Conservation (phyloP, 2,888 invertebrate genomes). For the Bruchidius siliquastri region DNA sequence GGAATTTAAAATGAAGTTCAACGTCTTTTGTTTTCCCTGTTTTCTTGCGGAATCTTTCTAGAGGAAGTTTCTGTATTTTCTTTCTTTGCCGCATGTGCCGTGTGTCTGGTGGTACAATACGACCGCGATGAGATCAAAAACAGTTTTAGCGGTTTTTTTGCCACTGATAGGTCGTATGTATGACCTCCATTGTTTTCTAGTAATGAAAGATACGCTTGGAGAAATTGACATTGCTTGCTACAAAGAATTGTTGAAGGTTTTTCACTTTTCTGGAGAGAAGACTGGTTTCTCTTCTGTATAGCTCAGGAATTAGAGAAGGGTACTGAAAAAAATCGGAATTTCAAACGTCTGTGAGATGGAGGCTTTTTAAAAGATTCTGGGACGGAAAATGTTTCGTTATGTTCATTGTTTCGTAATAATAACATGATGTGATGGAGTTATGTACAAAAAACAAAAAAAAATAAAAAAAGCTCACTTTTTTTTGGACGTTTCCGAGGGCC, state of each 20-base stretch:
- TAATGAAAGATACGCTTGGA: background rate
- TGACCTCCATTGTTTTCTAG: slow-evolving; percentile 10
- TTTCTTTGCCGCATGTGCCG: background rate
- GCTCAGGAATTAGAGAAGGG: background rate
- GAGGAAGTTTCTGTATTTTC: slow-evolving; percentile 4
- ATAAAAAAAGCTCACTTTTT: too few species aligned
- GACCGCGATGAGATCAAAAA: slow-evolving; percentile 19
- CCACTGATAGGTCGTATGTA: slow-evolving; percentile 5
- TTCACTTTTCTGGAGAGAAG: background rate
- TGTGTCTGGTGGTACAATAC: slow-evolving; percentile 10
- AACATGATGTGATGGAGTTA: too few species aligned
- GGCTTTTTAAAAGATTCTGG: too few species aligned
- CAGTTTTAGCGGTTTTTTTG: slow-evolving; percentile 16
- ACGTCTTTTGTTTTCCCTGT: slow-evolving; percentile 18
- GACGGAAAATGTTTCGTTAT: too few species aligned
- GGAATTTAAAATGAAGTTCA: slow-evolving; percentile 36
- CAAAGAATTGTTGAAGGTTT: background rate
- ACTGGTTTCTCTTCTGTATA: background rate
- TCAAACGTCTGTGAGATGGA: too few species aligned
- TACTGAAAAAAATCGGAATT: too few species aligned
- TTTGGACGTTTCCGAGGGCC: too few species aligned
- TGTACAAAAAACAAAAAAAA: too few species aligned
- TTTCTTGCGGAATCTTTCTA: slow-evolving; percentile 24
- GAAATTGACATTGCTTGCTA: background rate
- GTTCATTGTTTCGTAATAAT: too few species aligned